Percentiles rank a stretch among this genome's conserved stretches.
Evolutionary conservation across 2,113 vertebrate genomes (phyloP).

Genomic region (Calyptommatus sinebrachiatus): DNA sequence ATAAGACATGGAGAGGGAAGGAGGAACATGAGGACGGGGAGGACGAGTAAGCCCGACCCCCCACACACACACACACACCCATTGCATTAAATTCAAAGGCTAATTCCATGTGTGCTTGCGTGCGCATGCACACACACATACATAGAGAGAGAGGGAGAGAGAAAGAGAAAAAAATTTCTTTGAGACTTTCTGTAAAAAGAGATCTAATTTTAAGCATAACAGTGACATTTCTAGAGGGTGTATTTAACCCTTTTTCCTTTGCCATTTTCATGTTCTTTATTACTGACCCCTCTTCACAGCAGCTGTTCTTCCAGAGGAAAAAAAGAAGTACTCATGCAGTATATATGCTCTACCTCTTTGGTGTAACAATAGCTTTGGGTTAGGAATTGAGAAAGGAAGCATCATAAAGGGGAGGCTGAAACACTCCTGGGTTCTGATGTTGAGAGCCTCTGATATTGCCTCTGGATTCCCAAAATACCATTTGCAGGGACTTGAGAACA

Average conservation of each 20-base stretch:
- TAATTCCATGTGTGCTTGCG: no score
- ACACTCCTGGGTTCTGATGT: background rate
- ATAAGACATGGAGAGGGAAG: no score
- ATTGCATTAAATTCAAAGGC: no score
- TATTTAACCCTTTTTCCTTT: background rate
- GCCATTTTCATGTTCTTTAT: background rate
- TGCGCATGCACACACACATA: no score
- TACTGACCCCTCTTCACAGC: background rate
- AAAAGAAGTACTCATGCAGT: background rate
- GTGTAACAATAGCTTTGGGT: background rate
- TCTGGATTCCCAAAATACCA: no score
- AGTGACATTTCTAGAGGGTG: background rate
- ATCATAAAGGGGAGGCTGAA: background rate
- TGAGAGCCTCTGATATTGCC: no score
- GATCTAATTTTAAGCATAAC: background rate
- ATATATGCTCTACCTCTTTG: background rate
- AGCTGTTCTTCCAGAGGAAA: background rate
- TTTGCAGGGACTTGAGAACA: no score
- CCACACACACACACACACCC: no score
- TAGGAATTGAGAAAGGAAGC: background rate
- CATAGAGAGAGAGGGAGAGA: no score
- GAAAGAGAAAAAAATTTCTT: background rate
- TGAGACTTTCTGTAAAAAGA: background rate
- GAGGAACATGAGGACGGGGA: no score
- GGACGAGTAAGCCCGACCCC: no score